A percentile compares a stretch with the other conserved stretches of the same genome.
Conservation (phyloP, 1,140 invertebrate species). For the Polypedilum vanderplanki region DNA sequence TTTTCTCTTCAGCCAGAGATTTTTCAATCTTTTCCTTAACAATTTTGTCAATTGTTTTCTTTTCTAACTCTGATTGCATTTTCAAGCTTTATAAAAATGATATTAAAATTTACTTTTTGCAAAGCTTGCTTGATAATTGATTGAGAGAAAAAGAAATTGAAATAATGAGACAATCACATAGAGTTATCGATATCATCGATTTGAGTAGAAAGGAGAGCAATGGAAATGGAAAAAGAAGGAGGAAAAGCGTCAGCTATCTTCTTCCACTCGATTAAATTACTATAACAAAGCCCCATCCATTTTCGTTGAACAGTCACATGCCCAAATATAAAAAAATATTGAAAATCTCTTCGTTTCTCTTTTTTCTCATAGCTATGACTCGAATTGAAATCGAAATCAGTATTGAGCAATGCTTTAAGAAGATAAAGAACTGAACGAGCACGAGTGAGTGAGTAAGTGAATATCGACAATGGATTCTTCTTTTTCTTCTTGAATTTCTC, state of each 20-base stretch:
- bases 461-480: neutral
- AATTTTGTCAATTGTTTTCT: neutral
- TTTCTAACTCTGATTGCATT: neutral
- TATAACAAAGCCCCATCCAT: neutral
- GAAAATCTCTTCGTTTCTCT: neutral
- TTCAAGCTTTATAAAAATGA: neutral
- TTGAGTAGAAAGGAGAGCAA: neutral
- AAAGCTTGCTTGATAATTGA: too few relatives aligned
- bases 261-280: slow-evolving; percentile 2
- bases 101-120: too few relatives aligned
- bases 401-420: neutral
- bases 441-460: neutral
- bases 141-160: too few relatives aligned
- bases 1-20: neutral
- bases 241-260: slow-evolving; percentile 16
- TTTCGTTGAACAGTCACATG: neutral
- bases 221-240: too few relatives aligned
- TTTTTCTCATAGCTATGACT: neutral
- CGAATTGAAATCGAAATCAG: neutral
- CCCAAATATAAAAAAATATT: neutral
- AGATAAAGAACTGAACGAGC: neutral
- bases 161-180: too few relatives aligned
- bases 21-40: neutral
- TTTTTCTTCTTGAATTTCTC: neutral
- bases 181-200: too few relatives aligned